phyloP scores from a whole-genome alignment of 1,140 invertebrate genomes.

The Drosophila teissieri region DNA sequence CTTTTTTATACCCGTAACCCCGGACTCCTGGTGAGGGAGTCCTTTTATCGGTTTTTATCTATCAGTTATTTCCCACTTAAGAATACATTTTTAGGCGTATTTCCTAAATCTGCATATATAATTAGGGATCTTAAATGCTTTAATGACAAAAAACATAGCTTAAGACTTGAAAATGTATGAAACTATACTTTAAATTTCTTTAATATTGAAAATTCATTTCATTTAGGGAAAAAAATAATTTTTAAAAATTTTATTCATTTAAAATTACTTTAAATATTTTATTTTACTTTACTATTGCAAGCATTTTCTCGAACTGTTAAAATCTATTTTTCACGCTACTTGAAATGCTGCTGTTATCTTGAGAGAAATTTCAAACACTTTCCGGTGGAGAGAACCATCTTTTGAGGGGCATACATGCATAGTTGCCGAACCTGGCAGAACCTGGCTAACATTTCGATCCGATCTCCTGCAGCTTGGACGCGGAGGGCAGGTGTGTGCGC shows the following conservation, averaged over 20 bases:
- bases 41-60: no score
- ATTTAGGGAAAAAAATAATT: no score
- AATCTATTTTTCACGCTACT: neutral
- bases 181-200: no score
- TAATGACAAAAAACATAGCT: no score
- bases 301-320: neutral
- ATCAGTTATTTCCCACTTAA: neutral
- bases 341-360: neutral
- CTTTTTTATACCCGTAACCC: no score
- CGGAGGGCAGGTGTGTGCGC: constrained; percentile 85
- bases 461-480: constrained; percentile 84
- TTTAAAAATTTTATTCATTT: no score
- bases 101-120: neutral
- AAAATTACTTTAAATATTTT: no score
- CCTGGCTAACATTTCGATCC: neutral
- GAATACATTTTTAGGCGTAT: neutral
- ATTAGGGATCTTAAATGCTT: no score
- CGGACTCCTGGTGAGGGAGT: no score
- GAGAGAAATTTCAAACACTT: neutral
- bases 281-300: neutral
- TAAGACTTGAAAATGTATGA: no score
- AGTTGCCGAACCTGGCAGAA: neutral
- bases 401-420: neutral
- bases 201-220: no score
- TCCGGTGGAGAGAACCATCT: neutral